These are phyloP conservation scores for Delphinapterus leucas DNA, from an alignment of 2,113 vertebrate species.

Conservation along the genomic window DNA sequence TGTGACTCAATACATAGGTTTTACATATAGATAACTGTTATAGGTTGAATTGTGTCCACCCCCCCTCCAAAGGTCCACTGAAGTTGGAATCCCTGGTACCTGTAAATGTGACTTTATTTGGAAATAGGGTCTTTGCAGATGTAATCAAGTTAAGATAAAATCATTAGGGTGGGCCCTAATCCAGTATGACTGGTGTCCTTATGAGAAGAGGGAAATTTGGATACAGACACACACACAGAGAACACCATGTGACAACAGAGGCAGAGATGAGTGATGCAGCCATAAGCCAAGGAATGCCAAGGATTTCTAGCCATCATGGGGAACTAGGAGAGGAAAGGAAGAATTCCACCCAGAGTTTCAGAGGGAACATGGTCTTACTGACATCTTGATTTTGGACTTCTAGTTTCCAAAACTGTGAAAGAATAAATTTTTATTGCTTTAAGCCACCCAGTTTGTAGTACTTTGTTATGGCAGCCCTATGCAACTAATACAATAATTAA, in stretches of 20 bases:
- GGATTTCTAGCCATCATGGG: background rate
- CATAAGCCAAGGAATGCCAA: background rate
- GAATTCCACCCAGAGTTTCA: background rate
- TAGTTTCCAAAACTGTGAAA: background rate
- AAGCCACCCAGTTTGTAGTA: background rate
- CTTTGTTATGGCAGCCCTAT: background rate
- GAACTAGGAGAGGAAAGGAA: background rate
- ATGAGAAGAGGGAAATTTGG: background rate
- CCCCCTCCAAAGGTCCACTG: background rate
- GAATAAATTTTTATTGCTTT: background rate
- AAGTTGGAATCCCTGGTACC: background rate
- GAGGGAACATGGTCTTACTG: background rate
- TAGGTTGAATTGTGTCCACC: background rate
- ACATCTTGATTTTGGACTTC: background rate
- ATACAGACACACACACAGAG: background rate
- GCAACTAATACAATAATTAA: background rate
- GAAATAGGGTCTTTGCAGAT: background rate
- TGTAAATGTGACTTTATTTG: background rate
- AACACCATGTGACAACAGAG: background rate
- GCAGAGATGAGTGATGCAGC: background rate
- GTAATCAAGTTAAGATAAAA: background rate
- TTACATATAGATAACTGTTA: background rate
- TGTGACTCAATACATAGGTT: background rate
- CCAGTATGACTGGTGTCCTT: background rate
- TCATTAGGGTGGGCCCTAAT: background rate